Evolutionary conservation across 1,140 invertebrate species (phyloP).

Genomic region (Sogatella furcifera): DNA sequence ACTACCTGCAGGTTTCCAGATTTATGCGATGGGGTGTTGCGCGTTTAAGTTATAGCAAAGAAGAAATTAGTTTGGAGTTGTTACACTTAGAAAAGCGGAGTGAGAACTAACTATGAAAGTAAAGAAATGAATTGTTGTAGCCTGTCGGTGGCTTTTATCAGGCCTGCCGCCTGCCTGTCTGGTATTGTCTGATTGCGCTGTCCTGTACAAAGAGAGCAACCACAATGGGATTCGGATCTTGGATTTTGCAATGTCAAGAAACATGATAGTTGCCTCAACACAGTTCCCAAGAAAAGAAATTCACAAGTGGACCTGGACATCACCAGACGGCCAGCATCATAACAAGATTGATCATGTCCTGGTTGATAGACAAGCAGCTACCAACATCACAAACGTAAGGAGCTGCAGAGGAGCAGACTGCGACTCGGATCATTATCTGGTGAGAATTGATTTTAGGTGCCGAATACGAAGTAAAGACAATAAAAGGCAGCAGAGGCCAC

Average conservation of each 20-base stretch:
- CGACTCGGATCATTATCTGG: slow-evolving; percentile 15
- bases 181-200: too few species aligned
- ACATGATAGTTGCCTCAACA: slow-evolving; percentile 17
- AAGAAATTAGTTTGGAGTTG: too few species aligned
- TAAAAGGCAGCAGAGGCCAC: slow-evolving; percentile 10
- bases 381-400: slow-evolving; percentile 10
- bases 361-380: slow-evolving; percentile 6
- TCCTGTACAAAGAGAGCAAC: too few species aligned
- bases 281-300: slow-evolving; percentile 16
- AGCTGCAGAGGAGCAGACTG: slow-evolving; percentile 14
- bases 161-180: too few species aligned
- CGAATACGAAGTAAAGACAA: not conserved
- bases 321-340: slow-evolving; percentile 11
- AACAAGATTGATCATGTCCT: slow-evolving; percentile 19
- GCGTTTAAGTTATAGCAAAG: too few species aligned
- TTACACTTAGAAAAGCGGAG: too few species aligned
- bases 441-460: slow-evolving; percentile 8
- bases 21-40: too few species aligned
- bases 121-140: too few species aligned
- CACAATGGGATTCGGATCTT: slow-evolving; percentile 17
- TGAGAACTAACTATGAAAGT: too few species aligned
- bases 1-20: too few species aligned
- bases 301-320: slow-evolving; percentile 16
- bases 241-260: slow-evolving; percentile 17
- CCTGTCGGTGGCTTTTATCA: too few species aligned